Percentiles rank a stretch among this genome's conserved stretches.
These are phyloP conservation scores for Oscheius sp. DNA, from an alignment of 2,888 invertebrate genomes.

Conservation along the genomic window DNA sequence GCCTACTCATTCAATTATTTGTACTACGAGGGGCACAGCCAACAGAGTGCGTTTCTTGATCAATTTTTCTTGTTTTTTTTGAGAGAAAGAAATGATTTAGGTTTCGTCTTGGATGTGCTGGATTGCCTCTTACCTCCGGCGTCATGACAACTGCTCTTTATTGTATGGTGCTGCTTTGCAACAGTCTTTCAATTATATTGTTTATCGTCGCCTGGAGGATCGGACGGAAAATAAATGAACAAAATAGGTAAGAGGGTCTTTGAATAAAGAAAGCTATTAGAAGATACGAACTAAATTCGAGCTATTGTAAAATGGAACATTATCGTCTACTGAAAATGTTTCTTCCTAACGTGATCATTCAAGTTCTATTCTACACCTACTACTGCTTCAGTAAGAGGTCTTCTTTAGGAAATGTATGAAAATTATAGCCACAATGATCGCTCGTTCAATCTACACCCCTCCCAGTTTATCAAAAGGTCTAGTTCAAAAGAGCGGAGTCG, in stretches of 20 bases:
- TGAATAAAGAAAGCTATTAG: not conserved
- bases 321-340: conserved; percentile 6
- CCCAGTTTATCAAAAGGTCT: no score
- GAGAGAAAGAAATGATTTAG: no score
- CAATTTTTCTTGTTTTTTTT: no score
- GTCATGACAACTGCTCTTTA: not conserved
- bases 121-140: not conserved
- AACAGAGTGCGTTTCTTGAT: no score
- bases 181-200: not conserved
- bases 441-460: not conserved
- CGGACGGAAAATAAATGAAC: not conserved
- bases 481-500: not conserved
- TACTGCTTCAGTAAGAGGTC: not conserved
- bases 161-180: not conserved
- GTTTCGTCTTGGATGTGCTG: not conserved
- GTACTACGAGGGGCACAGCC: not conserved
- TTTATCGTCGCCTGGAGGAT: conserved; percentile 1
- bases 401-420: not conserved
- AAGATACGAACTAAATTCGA: not conserved
- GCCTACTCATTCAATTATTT: not conserved
- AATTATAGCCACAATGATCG: not conserved
- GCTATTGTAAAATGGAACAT: not conserved
- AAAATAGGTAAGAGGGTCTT: not conserved
- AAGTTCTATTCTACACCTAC: not conserved
- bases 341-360: not conserved